Evolutionary conservation across 2,797 vertebrate genomes (phyloP), one percentile per base, ranked within the genome.

Genomic region (Hyperoplus immaculatus): DNA sequence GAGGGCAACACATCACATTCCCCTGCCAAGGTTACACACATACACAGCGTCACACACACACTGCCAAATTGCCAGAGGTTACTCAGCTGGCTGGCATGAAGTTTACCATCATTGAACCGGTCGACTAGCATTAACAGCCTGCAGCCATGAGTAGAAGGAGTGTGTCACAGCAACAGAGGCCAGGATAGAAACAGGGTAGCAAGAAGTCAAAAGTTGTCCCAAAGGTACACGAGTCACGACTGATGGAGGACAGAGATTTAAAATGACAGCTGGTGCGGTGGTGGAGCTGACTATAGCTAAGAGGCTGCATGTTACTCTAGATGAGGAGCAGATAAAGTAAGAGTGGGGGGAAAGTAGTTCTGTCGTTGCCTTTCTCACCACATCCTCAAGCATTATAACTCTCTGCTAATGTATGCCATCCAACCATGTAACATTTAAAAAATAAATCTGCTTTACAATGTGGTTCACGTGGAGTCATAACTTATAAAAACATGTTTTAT

Each of bases 121-220:
- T 21, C 58, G 70, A 78, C 63, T 66, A 63, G 15, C 75, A 79
- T 72, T 54, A 80, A 64, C 81, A 80, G 75, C 81, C 79, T 85
- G 4, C 38, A 54, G 81, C 51, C 61, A 49, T 60, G 57, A 70
- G 73, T 56, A 76, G 72, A 75, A 81, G 47, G 47, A 87, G 72
- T 60, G 64, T 73, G 70, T 43, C 80, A 49, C 85, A 85, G 66
- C 51, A 72, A 50, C 72, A 79, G 64, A 72, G 53, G 47, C 9
- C 70, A 69, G 21, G 57, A 76, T 76, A 62, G 69, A 46, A 77
- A 68, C 71, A 79, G 47, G 71, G 49, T 80, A 63, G 53, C 69
- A 67, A 62, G 76, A 55, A 63, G 76, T 16, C 49, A 39, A 50
- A 73, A 78, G 78, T 21, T 67, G 63, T 84, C 77, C 81, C 73